These are phyloP conservation scores for Platyrinchus mystaceus DNA, from an alignment of 2,797 vertebrate species.

Conservation along the genomic window DNA sequence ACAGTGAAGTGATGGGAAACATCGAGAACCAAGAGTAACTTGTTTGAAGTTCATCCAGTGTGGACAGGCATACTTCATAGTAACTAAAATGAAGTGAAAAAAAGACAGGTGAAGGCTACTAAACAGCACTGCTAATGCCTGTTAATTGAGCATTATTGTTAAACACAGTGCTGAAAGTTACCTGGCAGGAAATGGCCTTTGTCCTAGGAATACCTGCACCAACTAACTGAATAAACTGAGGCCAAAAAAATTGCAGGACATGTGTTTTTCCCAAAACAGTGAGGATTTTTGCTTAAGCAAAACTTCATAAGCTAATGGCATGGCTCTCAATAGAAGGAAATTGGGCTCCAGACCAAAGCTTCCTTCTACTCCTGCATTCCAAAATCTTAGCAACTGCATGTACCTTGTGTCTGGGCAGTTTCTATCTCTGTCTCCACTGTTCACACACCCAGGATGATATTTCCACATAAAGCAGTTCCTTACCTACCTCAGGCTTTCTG, in stretches of 20 bases:
- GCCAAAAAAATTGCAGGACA: not conserved
- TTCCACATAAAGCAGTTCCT: not conserved
- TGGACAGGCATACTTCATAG: not conserved
- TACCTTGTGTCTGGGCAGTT: not conserved
- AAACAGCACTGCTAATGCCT: not conserved
- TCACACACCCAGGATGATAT: not conserved
- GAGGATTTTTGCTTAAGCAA: not conserved
- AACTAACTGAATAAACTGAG: not conserved
- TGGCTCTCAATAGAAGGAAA: not conserved
- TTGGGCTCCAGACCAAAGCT: not conserved
- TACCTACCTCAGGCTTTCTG: not conserved
- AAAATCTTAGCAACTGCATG: not conserved
- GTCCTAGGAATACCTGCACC: not conserved
- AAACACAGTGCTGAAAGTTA: not conserved
- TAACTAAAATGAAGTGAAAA: not conserved
- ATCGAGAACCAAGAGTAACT: not conserved
- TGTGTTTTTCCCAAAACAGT: not conserved
- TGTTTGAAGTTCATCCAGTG: not conserved
- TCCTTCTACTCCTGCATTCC: not conserved
- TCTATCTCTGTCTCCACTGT: not conserved
- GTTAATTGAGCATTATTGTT: not conserved
- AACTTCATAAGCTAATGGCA: not conserved
- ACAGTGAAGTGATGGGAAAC: fast-evolving
- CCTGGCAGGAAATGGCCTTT: not conserved
- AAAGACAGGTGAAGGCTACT: not conserved